Percentiles rank a stretch among this genome's conserved stretches.
Conservation (phyloP, 2,797 vertebrate species). For the Pyrocephalus nanus region DNA sequence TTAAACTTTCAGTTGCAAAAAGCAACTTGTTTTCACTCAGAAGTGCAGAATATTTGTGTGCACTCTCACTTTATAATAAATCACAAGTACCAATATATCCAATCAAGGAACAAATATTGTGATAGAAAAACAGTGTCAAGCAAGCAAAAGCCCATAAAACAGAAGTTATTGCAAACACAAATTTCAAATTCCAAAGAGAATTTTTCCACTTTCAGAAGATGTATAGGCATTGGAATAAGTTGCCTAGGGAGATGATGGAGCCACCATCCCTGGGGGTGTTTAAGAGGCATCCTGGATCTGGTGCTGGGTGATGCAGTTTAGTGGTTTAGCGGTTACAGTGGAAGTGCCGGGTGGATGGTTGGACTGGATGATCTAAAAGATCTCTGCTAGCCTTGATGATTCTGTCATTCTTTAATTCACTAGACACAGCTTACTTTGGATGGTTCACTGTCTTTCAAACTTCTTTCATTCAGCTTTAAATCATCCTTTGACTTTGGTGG, state of each 20-base stretch:
- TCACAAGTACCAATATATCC: background rate
- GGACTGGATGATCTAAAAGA: background rate
- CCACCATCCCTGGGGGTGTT: background rate
- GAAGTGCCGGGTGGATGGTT: rapidly evolving
- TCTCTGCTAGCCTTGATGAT: background rate
- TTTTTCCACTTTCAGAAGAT: background rate
- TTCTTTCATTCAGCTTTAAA: background rate
- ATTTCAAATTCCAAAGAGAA: background rate
- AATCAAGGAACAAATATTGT: background rate
- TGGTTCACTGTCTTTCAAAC: background rate
- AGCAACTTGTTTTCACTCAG: background rate
- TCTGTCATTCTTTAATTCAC: background rate
- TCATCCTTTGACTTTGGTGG: background rate
- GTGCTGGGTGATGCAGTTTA: background rate
- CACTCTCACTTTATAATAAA: background rate
- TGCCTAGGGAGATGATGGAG: background rate
- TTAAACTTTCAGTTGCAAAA: background rate
- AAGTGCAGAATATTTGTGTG: background rate
- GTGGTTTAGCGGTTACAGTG: background rate
- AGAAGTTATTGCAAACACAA: background rate
- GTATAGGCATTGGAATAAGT: background rate
- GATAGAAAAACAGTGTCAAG: background rate
- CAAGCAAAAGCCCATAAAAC: background rate
- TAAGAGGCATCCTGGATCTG: background rate
- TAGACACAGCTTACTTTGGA: background rate